Percentiles rank a stretch among this genome's conserved stretches.
Evolutionary conservation across 30 jellyfish, hydroid and myxozoan species (phyloP).

Genomic region (Nemopilema nomurai): DNA sequence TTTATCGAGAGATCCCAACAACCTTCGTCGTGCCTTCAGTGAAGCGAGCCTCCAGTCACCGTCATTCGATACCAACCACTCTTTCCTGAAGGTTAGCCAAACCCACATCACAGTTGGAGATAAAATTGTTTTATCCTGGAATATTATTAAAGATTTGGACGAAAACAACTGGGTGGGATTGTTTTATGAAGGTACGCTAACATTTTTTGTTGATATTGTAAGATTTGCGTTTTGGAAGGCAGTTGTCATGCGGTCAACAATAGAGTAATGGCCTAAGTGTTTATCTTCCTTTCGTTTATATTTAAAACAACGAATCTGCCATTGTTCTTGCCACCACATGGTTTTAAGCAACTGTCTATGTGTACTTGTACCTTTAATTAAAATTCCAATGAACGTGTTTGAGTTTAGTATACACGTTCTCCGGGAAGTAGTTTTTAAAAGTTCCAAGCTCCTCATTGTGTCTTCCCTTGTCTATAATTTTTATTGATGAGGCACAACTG

Average conservation of each 20-base stretch:
- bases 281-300: background rate
- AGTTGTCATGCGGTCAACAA: too few relatives aligned
- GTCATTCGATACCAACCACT: conserved; percentile 31
- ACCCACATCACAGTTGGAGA: conserved; percentile 92
- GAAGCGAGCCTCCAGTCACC: conserved; percentile 70
- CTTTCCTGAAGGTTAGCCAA: conserved; percentile 69
- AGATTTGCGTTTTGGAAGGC: background rate
- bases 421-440: too few relatives aligned
- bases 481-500: too few relatives aligned
- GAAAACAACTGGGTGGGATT: conserved; percentile 86
- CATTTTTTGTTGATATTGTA: too few relatives aligned
- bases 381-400: background rate
- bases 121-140: conserved; percentile 80
- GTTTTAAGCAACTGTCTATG: background rate
- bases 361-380: background rate
- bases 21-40: conserved; percentile 89
- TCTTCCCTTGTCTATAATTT: too few relatives aligned
- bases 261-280: too few relatives aligned
- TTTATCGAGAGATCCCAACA: conserved; percentile 49
- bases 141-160: conserved; percentile 30
- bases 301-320: background rate
- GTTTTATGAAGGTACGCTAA: conserved; percentile 61
- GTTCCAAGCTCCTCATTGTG: too few relatives aligned
- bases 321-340: background rate
- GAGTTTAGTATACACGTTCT: background rate